Conservation (phyloP, 2,888 invertebrate species). For the Brenthis daphne region DNA sequence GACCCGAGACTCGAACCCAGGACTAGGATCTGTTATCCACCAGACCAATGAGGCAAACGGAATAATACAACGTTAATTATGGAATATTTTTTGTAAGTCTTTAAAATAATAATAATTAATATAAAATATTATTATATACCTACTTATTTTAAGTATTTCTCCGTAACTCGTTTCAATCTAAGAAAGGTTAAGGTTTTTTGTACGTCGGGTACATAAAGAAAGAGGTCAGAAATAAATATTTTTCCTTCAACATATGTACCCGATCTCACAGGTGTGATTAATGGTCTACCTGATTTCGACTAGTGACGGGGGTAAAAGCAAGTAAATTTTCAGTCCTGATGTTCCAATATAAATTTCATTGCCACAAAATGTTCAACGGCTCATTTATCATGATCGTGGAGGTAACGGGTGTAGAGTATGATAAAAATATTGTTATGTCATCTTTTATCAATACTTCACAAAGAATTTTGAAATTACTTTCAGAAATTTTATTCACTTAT, state of each 20-base stretch:
- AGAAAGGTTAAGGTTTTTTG: too few relatives aligned
- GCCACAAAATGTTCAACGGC: slow-evolving; percentile 52
- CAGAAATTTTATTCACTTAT: not conserved
- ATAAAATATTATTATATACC: too few relatives aligned
- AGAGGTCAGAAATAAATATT: slow-evolving; percentile 22
- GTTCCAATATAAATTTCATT: slow-evolving; percentile 55
- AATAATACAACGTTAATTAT: too few relatives aligned
- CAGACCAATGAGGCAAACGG: too few relatives aligned
- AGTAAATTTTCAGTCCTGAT: slow-evolving; percentile 57
- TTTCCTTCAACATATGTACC: slow-evolving; percentile 39
- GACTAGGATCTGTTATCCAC: too few relatives aligned
- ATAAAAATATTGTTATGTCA: slow-evolving; percentile 30
- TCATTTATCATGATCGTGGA: slow-evolving; percentile 36
- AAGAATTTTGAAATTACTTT: slow-evolving; percentile 21
- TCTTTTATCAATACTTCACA: slow-evolving; percentile 22
- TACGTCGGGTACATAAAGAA: not conserved
- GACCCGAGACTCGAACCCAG: too few relatives aligned
- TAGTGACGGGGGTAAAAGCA: slow-evolving; percentile 63
- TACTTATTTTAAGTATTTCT: too few relatives aligned
- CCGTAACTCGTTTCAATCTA: too few relatives aligned
- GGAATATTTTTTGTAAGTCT: too few relatives aligned
- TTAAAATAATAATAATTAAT: too few relatives aligned
- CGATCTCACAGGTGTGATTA: slow-evolving; percentile 64
- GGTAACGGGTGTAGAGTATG: slow-evolving; percentile 22
- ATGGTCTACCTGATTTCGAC: slow-evolving; percentile 64